phyloP scores from a whole-genome alignment of 1,140 invertebrate species.

The Rhizoglyphus robini region DNA sequence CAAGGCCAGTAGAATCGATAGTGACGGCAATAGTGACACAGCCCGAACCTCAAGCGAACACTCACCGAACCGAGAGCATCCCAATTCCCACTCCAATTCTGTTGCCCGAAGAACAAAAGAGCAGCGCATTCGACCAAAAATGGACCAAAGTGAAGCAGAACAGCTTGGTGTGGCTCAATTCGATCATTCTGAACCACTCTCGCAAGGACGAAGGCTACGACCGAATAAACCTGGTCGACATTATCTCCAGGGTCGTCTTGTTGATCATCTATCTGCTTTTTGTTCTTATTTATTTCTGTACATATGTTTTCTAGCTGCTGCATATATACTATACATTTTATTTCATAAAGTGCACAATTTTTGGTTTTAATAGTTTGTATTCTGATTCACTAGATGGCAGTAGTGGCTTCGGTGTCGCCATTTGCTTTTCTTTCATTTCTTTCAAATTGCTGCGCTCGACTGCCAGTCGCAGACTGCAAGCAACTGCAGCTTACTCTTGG shows the following conservation, averaged over 20 bases:
- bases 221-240: background rate
- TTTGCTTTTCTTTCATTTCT: no score
- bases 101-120: background rate
- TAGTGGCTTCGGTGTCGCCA: no score
- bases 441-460: no score
- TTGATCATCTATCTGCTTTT: conserved; percentile 3
- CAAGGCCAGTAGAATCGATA: background rate
- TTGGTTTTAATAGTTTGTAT: no score
- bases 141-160: background rate
- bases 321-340: no score
- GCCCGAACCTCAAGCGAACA: no score
- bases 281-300: background rate
- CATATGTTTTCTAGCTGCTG: background rate
- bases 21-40: background rate
- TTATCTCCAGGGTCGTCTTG: background rate
- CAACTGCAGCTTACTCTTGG: no score
- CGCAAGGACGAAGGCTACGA: background rate
- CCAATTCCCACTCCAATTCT: background rate
- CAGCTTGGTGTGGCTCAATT: background rate
- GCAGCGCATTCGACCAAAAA: background rate
- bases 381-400: no score
- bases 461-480: no score
- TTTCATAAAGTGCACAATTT: no score
- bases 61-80: background rate
- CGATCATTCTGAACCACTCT: background rate